A percentile compares a stretch with the other conserved stretches of the same genome.
Conservation (phyloP, 2,113 vertebrate genomes). For the Burhinus bistriatus region DNA sequence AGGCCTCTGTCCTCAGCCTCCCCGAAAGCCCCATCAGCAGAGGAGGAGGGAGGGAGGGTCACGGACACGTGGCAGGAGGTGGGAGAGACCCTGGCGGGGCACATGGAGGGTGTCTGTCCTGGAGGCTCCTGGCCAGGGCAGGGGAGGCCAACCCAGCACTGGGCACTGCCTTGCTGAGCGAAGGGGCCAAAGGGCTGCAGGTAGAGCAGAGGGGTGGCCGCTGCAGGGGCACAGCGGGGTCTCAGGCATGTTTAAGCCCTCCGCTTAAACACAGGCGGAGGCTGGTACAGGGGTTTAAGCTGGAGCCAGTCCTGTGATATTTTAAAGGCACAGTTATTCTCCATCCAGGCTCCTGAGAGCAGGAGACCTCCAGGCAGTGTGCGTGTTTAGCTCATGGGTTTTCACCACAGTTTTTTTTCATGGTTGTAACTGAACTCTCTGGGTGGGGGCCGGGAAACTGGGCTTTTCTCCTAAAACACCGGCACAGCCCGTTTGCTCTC, state of each 20-base stretch:
- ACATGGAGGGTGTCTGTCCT: not conserved
- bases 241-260: accelerated
- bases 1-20: not conserved
- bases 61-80: not conserved
- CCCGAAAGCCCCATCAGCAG: accelerated
- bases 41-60: not conserved
- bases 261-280: not conserved
- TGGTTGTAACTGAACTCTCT: accelerated
- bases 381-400: not conserved
- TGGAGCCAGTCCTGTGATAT: accelerated
- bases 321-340: not conserved
- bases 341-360: not conserved
- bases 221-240: accelerated
- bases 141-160: not conserved
- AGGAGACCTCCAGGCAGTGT: not conserved
- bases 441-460: too few relatives aligned
- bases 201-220: not conserved
- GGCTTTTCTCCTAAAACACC: not conserved
- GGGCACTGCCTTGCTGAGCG: accelerated
- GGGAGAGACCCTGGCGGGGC: accelerated
- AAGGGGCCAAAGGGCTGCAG: not conserved
- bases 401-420: not conserved
- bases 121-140: not conserved
- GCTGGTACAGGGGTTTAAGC: not conserved
- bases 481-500: accelerated